These are phyloP conservation scores for Rhizoglyphus robini DNA, from an alignment of 1,140 invertebrate species.

Conservation along the genomic window DNA sequence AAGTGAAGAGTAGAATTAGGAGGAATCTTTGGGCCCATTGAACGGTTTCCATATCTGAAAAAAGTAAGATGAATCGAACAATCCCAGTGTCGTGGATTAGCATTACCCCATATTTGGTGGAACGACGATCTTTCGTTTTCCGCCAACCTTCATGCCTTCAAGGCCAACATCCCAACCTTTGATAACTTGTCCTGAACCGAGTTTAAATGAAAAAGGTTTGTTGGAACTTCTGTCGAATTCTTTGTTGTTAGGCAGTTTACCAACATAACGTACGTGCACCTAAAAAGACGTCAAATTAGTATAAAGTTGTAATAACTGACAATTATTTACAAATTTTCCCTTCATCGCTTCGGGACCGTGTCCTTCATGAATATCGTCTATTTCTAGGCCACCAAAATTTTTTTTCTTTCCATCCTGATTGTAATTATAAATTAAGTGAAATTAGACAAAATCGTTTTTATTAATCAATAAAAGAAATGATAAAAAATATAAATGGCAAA, in stretches of 20 bases:
- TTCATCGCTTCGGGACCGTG: conserved; percentile 55
- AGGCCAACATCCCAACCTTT: conserved; percentile 81
- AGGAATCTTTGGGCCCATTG: conserved; percentile 65
- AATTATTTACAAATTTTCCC: conserved; percentile 50
- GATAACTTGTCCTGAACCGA: conserved; percentile 74
- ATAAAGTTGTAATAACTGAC: neutral
- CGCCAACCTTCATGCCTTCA: conserved; percentile 77
- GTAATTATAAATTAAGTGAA: neutral
- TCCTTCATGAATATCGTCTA: conserved; percentile 63
- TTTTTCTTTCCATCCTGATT: conserved; percentile 40
- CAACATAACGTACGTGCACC: conserved; percentile 34
- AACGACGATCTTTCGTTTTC: conserved; percentile 66
- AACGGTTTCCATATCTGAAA: conserved; percentile 58
- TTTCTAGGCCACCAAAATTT: conserved; percentile 53
- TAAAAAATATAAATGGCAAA: neutral
- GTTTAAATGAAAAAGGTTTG: conserved; percentile 64
- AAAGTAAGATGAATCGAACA: conserved; percentile 2
- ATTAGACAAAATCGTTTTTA: neutral
- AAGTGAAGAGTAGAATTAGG: conserved; percentile 66
- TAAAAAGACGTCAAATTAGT: conserved; percentile 47
- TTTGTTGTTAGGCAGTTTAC: conserved; percentile 31
- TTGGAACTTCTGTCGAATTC: conserved; percentile 44
- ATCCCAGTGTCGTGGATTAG: neutral
- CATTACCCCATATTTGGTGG: conserved; percentile 67
- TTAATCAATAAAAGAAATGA: neutral